Percentiles rank a stretch among this genome's conserved stretches.
Evolutionary conservation across 2,888 invertebrate genomes (phyloP).

Genomic region (Schrankia costaestrigalis): DNA sequence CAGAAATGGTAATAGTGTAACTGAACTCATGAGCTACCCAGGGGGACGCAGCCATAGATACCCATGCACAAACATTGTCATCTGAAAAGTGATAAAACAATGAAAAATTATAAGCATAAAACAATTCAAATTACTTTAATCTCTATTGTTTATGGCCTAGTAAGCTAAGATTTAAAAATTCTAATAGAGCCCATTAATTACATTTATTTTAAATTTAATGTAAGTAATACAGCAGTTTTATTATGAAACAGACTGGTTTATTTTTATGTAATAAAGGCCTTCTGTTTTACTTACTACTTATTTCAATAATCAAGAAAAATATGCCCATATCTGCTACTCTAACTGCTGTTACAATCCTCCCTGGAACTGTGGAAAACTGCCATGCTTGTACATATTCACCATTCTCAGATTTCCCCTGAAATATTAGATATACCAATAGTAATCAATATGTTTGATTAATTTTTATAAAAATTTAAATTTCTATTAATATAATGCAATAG

Average conservation of each 20-base stretch:
- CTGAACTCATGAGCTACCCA: slow-evolving; percentile 65
- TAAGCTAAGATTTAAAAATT: no score
- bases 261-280: no score
- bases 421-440: background rate
- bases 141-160: no score
- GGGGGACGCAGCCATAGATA: slow-evolving; percentile 68
- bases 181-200: no score
- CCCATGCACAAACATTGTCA: slow-evolving; percentile 59
- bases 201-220: no score
- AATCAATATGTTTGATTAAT: background rate
- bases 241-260: no score
- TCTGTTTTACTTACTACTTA: slow-evolving; percentile 52
- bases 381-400: slow-evolving; percentile 72
- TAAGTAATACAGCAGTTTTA: no score
- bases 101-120: background rate
- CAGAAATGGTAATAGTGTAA: slow-evolving; percentile 69
- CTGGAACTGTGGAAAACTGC: slow-evolving; percentile 67
- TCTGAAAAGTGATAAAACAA: slow-evolving; percentile 41
- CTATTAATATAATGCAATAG: no score
- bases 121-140: background rate
- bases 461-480: background rate
- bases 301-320: slow-evolving; percentile 71
- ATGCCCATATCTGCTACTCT: slow-evolving; percentile 71
- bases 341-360: slow-evolving; percentile 66
- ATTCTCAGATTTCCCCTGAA: slow-evolving; percentile 66